Evolutionary conservation across 2,888 invertebrate species (phyloP), one percentile per base, ranked within the genome.

Genomic region (Nudaria mundana): DNA sequence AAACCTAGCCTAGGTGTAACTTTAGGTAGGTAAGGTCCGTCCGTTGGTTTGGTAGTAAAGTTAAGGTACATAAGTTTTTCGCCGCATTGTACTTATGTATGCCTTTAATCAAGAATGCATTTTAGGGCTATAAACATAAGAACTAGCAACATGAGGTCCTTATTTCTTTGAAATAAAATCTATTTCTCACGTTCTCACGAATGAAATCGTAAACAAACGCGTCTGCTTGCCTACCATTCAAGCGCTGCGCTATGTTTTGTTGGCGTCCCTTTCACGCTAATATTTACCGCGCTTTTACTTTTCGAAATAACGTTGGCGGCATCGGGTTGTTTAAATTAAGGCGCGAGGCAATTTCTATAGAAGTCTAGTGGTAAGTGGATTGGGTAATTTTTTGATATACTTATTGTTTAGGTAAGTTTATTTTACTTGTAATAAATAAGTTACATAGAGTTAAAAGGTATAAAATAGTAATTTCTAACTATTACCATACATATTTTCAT

Each of bases 151-250:
- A 51, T 48, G 38, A 72, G 78, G 76, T 72, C 80, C 83, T 83
- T 87, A 86, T 74, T 50, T 58, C 54, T 55, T 70, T 53, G 76
- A 70, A 76, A 83, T 87, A 87, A 82, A 86, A 79, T 78, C 87
- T 76, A 86, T 79, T 83, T 86, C 81, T 69, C 72, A 63, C 66
- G 70, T 69, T 70, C 71, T 64, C 63, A 73, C 71, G 65, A 76
- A 76, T 66, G 79, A 81, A 83, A 83, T 83, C 79, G 86, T 86
- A 86, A 86, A 87, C 86, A 87, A 86, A 83, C 82, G 80, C 67
- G 69, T 63, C 20, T n/a, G n/a, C n/a, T 20, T 8, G 20, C 20
- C 73, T 72, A 65, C 75, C 77, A 76, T 79, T 76, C 80, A 81
- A 68, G 72, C 69, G 76, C 73, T 72, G 72, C 69, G 76, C 73